A percentile compares a stretch with the other conserved stretches of the same genome.
Evolutionary conservation across 2,113 vertebrate genomes (phyloP).

Genomic region (Grus americana): DNA sequence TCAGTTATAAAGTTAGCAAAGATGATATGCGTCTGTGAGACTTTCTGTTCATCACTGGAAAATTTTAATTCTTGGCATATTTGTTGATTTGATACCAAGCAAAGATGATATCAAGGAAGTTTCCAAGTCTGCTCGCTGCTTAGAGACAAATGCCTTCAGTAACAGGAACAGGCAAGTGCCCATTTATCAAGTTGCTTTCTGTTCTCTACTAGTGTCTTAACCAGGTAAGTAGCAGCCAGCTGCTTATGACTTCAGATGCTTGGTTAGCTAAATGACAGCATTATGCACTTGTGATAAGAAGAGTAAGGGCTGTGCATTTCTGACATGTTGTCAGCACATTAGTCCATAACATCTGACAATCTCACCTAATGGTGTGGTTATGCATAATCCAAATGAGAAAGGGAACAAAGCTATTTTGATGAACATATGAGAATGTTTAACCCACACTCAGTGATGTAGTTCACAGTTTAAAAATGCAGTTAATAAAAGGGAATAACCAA

Average conservation of each 20-base stretch:
- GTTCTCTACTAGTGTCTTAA: neutral
- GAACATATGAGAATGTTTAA: neutral
- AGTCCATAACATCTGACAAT: neutral
- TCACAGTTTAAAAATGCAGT: neutral
- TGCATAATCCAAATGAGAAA: neutral
- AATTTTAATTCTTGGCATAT: neutral
- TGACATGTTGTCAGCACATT: neutral
- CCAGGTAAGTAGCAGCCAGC: neutral
- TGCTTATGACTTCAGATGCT: neutral
- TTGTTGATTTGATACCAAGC: neutral
- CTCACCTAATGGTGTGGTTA: neutral
- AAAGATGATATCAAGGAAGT: neutral
- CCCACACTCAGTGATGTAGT: neutral
- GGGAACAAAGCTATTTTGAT: fast-evolving
- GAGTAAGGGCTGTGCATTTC: neutral
- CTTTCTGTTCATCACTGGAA: neutral
- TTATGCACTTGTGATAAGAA: neutral
- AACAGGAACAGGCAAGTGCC: neutral
- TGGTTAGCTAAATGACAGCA: neutral
- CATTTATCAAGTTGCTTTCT: neutral
- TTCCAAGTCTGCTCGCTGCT: neutral
- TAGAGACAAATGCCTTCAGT: neutral
- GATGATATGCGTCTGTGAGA: neutral
- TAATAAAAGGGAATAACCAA: neutral
- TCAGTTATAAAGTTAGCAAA: neutral